A percentile compares a stretch with the other conserved stretches of the same genome.
These are phyloP conservation scores for Muscina levida DNA, from an alignment of 2,888 invertebrate genomes.

Conservation along the genomic window DNA sequence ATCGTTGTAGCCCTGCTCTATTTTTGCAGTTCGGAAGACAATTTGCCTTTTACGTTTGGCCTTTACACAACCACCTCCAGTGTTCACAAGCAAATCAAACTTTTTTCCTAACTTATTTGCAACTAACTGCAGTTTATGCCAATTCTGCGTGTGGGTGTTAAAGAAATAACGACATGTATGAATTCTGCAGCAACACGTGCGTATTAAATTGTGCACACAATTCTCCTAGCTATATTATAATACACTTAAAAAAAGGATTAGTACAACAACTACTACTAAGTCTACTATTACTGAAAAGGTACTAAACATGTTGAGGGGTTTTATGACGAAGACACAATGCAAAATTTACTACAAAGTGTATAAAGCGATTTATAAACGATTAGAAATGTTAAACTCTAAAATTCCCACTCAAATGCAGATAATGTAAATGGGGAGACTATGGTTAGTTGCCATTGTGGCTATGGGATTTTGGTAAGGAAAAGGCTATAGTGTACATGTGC, in stretches of 20 bases:
- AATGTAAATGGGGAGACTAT: too few relatives aligned
- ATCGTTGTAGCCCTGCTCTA: too few relatives aligned
- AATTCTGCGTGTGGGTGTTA: constrained; percentile 24
- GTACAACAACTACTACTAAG: too few relatives aligned
- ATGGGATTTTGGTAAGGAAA: too few relatives aligned
- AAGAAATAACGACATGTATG: constrained; percentile 1
- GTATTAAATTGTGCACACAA: too few relatives aligned
- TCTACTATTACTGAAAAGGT: too few relatives aligned
- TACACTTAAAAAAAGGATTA: constrained; percentile 38
- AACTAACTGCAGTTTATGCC: constrained; percentile 17
- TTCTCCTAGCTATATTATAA: constrained; percentile 4
- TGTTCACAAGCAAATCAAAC: too few relatives aligned
- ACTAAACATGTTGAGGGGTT: constrained; percentile 24
- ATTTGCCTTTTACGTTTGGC: too few relatives aligned
- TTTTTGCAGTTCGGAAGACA: too few relatives aligned
- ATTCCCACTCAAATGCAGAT: constrained; percentile 22
- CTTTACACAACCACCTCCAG: too few relatives aligned
- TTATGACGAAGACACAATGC: constrained; percentile 2
- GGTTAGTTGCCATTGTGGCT: too few relatives aligned
- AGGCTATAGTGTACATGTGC: too few relatives aligned
- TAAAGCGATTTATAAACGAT: constrained; percentile 38
- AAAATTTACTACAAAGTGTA: constrained; percentile 4
- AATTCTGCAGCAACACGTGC: background rate
- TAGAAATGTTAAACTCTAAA: constrained; percentile 30
- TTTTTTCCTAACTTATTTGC: constrained; percentile 13